These are phyloP conservation scores for Gobiocypris rarus DNA, from an alignment of 2,113 vertebrate species.

Conservation along the genomic window DNA sequence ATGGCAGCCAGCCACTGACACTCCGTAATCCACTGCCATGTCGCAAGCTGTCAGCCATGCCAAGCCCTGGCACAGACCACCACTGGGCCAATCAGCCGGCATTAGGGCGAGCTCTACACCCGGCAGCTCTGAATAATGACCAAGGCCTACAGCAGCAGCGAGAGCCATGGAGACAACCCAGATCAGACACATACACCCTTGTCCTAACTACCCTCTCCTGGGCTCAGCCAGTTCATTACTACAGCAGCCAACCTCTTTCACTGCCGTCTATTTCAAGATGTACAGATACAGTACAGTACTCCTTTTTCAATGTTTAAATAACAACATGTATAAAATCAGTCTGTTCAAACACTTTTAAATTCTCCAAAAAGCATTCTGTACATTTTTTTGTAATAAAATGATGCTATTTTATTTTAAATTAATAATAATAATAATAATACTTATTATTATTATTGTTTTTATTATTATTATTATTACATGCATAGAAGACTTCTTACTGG, in stretches of 20 bases:
- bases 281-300: no score
- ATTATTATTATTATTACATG: not conserved
- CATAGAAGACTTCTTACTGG: not conserved
- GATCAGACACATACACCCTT: slow-evolving; percentile 38
- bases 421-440: no score
- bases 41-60: slow-evolving; percentile 51
- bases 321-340: not conserved
- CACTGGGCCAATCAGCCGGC: slow-evolving; percentile 39
- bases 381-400: no score
- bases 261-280: not conserved
- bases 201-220: slow-evolving; percentile 30
- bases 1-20: slow-evolving; percentile 52
- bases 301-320: not conserved
- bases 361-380: no score
- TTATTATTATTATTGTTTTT: no score
- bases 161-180: slow-evolving; percentile 37
- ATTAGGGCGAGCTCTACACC: slow-evolving; percentile 49
- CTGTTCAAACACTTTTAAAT: no score
- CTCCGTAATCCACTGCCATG: slow-evolving; percentile 62
- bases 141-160: slow-evolving; percentile 32
- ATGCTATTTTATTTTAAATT: no score
- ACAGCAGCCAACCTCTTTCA: not conserved
- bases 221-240: slow-evolving; percentile 30
- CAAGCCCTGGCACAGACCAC: slow-evolving; percentile 51
- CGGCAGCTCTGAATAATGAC: slow-evolving; percentile 45